These are phyloP conservation scores for Callosobruchus maculatus DNA, from an alignment of 2,888 invertebrate species.

Conservation along the genomic window DNA sequence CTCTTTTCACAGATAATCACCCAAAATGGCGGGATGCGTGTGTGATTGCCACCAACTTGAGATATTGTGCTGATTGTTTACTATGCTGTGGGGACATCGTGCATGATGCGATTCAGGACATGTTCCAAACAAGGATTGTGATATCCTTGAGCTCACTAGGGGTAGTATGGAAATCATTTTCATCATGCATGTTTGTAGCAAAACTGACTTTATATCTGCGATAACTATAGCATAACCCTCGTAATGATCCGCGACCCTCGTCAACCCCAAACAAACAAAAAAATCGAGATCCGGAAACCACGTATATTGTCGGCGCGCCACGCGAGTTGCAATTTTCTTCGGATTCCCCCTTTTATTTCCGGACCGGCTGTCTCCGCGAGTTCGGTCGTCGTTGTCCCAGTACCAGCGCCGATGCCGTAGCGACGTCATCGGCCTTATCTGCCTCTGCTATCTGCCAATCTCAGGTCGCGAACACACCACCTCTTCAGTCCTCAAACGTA, in stretches of 20 bases:
- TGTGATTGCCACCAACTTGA: too few relatives aligned
- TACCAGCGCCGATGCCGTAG: conserved; percentile 17
- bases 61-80: too few relatives aligned
- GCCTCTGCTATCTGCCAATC: conserved; percentile 7
- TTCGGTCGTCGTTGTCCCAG: conserved; percentile 40
- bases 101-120: too few relatives aligned
- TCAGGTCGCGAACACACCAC: neutral
- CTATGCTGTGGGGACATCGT: too few relatives aligned
- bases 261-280: neutral
- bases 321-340: neutral
- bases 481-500: neutral
- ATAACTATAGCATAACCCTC: neutral
- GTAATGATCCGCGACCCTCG: neutral
- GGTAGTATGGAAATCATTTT: too few relatives aligned
- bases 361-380: conserved; percentile 35
- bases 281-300: neutral
- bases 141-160: too few relatives aligned
- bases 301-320: neutral
- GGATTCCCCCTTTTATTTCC: conserved; percentile 33
- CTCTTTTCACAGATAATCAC: too few relatives aligned
- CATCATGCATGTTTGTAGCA: too few relatives aligned
- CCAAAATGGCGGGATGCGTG: too few relatives aligned
- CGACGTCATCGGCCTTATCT: neutral
- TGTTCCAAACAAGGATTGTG: too few relatives aligned
- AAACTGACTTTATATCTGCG: too few relatives aligned